A percentile compares a stretch with the other conserved stretches of the same genome.
Conservation (phyloP, 2,888 invertebrate genomes). For the Girardia tigrina region DNA sequence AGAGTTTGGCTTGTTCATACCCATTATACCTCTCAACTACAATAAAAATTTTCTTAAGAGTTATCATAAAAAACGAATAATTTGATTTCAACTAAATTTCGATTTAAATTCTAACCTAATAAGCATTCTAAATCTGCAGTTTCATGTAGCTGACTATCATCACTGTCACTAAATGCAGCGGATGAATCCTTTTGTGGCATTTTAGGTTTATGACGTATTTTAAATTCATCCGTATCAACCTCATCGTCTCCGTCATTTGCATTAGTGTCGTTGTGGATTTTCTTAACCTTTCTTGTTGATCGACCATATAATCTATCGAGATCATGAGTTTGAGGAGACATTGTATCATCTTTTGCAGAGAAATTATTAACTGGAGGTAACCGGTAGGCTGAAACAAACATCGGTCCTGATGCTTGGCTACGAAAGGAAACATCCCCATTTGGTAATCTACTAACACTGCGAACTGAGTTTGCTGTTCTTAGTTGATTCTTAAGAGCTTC, state of each 20-base stretch:
- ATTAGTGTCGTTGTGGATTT: not conserved
- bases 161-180: conserved; percentile 18
- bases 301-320: not conserved
- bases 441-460: not conserved
- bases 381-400: conserved; percentile 31
- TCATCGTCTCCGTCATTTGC: conserved; percentile 9
- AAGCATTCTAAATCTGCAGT: not conserved
- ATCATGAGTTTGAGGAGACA: conserved; percentile 30
- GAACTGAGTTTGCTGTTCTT: conserved; percentile 20
- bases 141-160: conserved; percentile 19
- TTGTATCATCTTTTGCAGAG: conserved; percentile 34
- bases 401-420: not conserved
- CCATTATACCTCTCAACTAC: too few relatives aligned
- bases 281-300: not conserved
- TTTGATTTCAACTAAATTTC: not conserved
- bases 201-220: not conserved
- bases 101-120: not conserved
- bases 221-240: not conserved
- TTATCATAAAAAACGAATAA: not conserved
- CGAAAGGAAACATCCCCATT: conserved; percentile 11
- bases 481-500: conserved; percentile 31
- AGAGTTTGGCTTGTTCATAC: too few relatives aligned
- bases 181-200: not conserved
- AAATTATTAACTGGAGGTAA: conserved; percentile 34
- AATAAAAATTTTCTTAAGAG: too few relatives aligned